These are phyloP conservation scores for Drosophila helvetica DNA, from an alignment of 2,888 invertebrate genomes.

Conservation along the genomic window DNA sequence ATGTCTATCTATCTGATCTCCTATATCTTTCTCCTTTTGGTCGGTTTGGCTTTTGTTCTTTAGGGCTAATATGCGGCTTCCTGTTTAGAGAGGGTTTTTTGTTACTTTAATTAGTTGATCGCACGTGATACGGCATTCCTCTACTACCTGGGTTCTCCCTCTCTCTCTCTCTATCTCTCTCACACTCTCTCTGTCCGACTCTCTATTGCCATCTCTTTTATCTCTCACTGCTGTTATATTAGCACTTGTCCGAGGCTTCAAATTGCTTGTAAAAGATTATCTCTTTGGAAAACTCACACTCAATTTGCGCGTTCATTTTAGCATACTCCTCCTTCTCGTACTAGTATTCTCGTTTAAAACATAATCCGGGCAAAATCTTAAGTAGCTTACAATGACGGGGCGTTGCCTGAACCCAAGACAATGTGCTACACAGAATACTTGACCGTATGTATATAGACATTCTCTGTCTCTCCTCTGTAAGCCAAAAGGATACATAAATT, in stretches of 20 bases:
- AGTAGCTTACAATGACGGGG: conserved; percentile 73
- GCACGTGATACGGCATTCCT: conserved; percentile 65
- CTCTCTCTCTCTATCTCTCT: conserved; percentile 1
- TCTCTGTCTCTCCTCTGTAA: conserved; percentile 68
- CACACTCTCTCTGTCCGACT: too few relatives aligned
- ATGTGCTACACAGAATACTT: conserved; percentile 27
- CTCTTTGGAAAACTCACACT: conserved; percentile 77
- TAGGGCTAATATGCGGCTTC: conserved; percentile 71
- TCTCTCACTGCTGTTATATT: conserved; percentile 62
- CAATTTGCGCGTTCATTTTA: conserved; percentile 77
- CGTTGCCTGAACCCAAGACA: conserved; percentile 40
- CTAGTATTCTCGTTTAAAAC: conserved; percentile 10
- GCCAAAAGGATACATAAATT: conserved; percentile 76
- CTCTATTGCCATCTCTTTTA: not conserved
- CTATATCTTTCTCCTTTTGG: not conserved
- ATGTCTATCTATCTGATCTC: not conserved
- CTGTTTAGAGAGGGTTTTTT: conserved; percentile 65
- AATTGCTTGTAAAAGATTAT: conserved; percentile 78
- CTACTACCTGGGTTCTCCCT: conserved; percentile 8
- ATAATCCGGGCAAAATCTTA: conserved; percentile 76
- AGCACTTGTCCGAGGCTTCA: conserved; percentile 73
- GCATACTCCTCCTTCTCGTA: conserved; percentile 53
- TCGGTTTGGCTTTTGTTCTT: conserved; percentile 53
- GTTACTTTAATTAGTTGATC: conserved; percentile 75
- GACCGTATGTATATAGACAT: conserved; percentile 59